Conservation (phyloP, 2,113 vertebrate genomes). For the human region DNA sequence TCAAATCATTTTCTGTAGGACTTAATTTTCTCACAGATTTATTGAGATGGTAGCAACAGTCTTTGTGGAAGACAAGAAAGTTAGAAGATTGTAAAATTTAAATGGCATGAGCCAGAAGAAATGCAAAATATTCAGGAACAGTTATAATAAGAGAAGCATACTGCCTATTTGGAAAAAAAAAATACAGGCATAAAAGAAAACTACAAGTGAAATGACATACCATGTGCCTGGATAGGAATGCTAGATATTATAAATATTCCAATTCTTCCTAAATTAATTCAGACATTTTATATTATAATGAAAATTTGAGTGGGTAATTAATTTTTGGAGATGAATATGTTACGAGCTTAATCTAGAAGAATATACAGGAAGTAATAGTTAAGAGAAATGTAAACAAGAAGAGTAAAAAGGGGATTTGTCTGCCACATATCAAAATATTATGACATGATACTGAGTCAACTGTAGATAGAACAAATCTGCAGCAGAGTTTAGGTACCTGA, state of each 20-base stretch:
- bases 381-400: background rate
- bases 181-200: background rate
- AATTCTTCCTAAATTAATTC: conserved; percentile 2
- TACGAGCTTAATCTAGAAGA: background rate
- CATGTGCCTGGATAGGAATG: background rate
- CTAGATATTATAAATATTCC: background rate
- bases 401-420: background rate
- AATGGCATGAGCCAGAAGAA: background rate
- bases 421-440: background rate
- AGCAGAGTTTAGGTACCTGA: background rate
- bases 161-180: background rate
- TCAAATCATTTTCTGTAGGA: background rate
- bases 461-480: background rate
- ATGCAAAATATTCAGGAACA: background rate
- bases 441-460: background rate
- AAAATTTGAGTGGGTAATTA: background rate
- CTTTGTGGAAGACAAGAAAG: background rate
- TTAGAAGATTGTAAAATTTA: background rate
- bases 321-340: conserved; percentile 7
- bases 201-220: background rate
- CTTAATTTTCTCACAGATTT: background rate
- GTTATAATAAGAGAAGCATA: background rate
- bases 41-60: background rate
- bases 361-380: background rate
- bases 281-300: background rate